phyloP scores from a whole-genome alignment of 2,113 vertebrate species.

The Rhinolophus ferrumequinum region DNA sequence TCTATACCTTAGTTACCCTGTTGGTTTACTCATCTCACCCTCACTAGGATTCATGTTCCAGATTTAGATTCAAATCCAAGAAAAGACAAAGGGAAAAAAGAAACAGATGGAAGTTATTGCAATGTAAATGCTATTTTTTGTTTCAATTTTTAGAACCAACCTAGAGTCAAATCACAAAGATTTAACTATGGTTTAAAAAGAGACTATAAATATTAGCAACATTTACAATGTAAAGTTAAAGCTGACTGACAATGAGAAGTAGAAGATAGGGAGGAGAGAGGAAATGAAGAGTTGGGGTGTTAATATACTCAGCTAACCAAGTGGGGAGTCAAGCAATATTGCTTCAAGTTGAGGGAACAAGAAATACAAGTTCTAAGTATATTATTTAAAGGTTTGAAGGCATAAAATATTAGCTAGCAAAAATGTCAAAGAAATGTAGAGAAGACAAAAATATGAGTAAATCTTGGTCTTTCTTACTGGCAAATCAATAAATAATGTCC shows the following conservation, averaged over 20 bases:
- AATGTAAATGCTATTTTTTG: conserved; percentile 63
- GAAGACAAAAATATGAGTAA: not conserved
- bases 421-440: not conserved
- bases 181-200: conserved; percentile 49
- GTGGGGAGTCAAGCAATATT: not conserved
- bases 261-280: not conserved
- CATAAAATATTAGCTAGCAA: conserved; percentile 41
- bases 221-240: conserved; percentile 55
- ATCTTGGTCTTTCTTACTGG: not conserved
- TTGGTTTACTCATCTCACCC: not conserved
- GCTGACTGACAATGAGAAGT: not conserved
- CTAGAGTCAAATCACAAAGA: conserved; percentile 35
- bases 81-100: not conserved
- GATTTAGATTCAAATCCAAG: conserved; percentile 49
- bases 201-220: conserved; percentile 63
- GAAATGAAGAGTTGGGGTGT: not conserved
- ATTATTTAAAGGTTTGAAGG: not conserved
- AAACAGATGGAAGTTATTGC: conserved; percentile 36
- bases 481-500: not conserved
- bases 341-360: not conserved
- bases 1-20: not conserved
- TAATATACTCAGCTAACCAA: not conserved
- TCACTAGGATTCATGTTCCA: not conserved
- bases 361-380: conserved; percentile 16
- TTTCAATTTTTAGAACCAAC: conserved; percentile 66